These are phyloP conservation scores for Lissocephala sabroskyi DNA, from an alignment of 2,888 invertebrate species.

Conservation along the genomic window DNA sequence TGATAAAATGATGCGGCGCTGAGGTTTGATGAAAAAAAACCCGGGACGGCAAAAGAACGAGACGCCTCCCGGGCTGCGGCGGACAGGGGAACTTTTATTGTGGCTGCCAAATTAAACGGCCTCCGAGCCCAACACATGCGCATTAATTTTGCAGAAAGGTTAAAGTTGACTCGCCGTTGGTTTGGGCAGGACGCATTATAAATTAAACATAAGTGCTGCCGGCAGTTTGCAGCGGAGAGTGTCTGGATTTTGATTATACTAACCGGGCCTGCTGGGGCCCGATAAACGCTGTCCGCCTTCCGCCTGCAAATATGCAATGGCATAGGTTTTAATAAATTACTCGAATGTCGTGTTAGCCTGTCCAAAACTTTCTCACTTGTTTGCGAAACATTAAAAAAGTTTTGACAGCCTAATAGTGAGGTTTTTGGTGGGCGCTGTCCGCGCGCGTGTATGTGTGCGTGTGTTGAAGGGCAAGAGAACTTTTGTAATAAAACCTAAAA, in stretches of 20 bases:
- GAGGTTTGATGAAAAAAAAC: conserved; percentile 29
- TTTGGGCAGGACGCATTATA: conserved; percentile 26
- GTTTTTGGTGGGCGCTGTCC: neutral
- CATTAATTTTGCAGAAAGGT: conserved; percentile 42
- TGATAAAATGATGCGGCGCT: conserved; percentile 41
- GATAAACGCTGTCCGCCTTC: neutral
- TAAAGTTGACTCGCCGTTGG: conserved; percentile 9
- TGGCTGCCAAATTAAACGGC: neutral
- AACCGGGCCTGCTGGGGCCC: neutral
- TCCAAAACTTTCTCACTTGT: neutral
- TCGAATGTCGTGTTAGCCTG: neutral
- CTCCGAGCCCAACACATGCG: conserved; percentile 24
- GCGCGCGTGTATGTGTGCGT: no score
- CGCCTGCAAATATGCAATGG: no score
- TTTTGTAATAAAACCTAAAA: conserved; percentile 21
- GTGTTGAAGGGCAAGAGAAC: no score
- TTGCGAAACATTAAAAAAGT: conserved; percentile 17
- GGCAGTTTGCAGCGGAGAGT: conserved; percentile 8
- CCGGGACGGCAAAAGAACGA: no score
- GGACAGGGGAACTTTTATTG: no score
- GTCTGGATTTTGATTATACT: neutral
- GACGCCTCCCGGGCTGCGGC: no score
- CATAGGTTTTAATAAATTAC: conserved; percentile 17
- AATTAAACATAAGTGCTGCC: conserved; percentile 27
- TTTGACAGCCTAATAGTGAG: neutral